Conservation (phyloP, 1,140 invertebrate species). For the Cepaea nemoralis region DNA sequence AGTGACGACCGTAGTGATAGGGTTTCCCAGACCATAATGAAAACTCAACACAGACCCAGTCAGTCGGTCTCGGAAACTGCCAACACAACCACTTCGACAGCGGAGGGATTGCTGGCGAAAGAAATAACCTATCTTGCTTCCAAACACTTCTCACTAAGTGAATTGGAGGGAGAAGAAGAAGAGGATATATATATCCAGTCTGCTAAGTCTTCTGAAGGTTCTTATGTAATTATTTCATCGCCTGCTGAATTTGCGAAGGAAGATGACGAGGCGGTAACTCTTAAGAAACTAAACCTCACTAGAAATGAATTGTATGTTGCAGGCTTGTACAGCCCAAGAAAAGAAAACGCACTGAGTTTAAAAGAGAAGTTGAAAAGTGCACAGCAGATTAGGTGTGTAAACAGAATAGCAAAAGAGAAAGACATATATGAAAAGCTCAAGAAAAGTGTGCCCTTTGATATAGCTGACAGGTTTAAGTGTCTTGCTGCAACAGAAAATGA, state of each 20-base stretch:
- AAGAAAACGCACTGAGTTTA: background rate
- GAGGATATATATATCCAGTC: no score
- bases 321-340: background rate
- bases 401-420: background rate
- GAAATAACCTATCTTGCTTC: no score
- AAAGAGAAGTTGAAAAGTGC: background rate
- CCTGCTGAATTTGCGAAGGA: background rate
- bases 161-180: no score
- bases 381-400: background rate
- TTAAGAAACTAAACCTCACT: slow-evolving; percentile 1
- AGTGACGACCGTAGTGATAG: no score
- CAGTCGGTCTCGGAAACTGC: no score
- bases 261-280: background rate
- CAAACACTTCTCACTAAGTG: no score
- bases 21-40: no score
- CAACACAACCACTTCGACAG: no score
- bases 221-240: background rate
- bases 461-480: background rate
- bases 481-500: background rate
- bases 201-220: background rate
- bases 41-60: no score
- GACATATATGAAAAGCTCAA: background rate
- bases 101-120: no score
- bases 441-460: background rate
- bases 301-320: slow-evolving; percentile 7